Evolutionary conservation across 2,888 invertebrate genomes (phyloP).

Genomic region (Cartodere bifasciata): DNA sequence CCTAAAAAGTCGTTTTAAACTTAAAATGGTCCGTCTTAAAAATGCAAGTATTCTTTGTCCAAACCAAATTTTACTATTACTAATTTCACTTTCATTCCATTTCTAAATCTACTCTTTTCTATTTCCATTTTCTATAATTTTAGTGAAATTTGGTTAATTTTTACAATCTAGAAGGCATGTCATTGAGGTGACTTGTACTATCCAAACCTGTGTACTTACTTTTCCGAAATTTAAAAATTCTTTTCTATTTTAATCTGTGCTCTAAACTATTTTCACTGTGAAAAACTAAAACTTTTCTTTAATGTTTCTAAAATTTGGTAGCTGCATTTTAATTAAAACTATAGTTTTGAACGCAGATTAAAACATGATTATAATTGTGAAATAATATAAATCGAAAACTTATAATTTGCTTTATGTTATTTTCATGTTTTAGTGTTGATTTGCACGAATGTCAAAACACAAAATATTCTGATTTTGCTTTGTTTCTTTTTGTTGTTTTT

Average conservation of each 20-base stretch:
- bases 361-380: too few relatives aligned
- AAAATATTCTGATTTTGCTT: constrained; percentile 13
- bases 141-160: background rate
- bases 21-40: too few relatives aligned
- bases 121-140: too few relatives aligned
- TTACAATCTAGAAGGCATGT: constrained; percentile 18
- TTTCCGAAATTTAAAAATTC: constrained; percentile 15
- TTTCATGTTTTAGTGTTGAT: constrained; percentile 22
- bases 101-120: too few relatives aligned
- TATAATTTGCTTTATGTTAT: constrained; percentile 19
- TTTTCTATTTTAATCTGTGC: constrained; percentile 21
- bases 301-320: constrained; percentile 6
- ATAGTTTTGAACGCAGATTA: constrained; percentile 24
- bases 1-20: too few relatives aligned
- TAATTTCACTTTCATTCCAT: too few relatives aligned
- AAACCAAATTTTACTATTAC: too few relatives aligned
- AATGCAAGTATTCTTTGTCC: too few relatives aligned
- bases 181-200: constrained; percentile 56
- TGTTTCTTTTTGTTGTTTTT: constrained; percentile 12
- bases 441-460: constrained; percentile 20
- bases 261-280: constrained; percentile 23
- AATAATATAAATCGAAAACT: constrained; percentile 12
- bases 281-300: constrained; percentile 7
- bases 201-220: constrained; percentile 45
- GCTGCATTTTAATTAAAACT: constrained; percentile 7